A percentile compares a stretch with the other conserved stretches of the same genome.
These are phyloP conservation scores for Drosophila nebulosa DNA, from an alignment of 1,140 invertebrate species.

Conservation along the genomic window DNA sequence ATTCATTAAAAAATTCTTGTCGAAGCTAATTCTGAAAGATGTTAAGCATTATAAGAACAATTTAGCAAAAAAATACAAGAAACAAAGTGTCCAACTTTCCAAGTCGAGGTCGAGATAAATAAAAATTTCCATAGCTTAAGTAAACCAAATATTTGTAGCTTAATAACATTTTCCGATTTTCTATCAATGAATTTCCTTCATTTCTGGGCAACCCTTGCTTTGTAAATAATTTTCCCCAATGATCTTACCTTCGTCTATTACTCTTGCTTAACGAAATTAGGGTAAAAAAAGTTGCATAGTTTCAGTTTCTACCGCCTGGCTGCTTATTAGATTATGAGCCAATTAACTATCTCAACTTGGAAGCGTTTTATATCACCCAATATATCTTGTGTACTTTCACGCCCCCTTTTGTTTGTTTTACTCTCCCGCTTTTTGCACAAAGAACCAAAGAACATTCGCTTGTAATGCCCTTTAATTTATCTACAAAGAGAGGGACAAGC, in stretches of 20 bases:
- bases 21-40: no score
- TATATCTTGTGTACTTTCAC: not conserved
- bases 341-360: conserved; percentile 23
- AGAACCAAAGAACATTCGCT: conserved; percentile 12
- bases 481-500: conserved; percentile 10
- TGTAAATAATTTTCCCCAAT: not conserved
- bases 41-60: no score
- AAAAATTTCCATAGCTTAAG: no score
- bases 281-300: not conserved
- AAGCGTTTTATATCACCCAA: conserved; percentile 29
- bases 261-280: not conserved
- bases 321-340: conserved; percentile 24
- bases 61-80: no score
- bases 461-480: conserved; percentile 33
- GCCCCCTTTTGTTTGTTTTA: not conserved
- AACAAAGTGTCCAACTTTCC: no score
- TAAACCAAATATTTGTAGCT: no score
- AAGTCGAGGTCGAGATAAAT: no score
- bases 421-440: not conserved
- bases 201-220: not conserved
- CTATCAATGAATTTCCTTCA: no score
- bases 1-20: no score
- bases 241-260: not conserved
- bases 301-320: not conserved
- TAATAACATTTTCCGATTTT: no score